phyloP scores from a whole-genome alignment of 2,113 vertebrate species.

The Fulica atra region DNA sequence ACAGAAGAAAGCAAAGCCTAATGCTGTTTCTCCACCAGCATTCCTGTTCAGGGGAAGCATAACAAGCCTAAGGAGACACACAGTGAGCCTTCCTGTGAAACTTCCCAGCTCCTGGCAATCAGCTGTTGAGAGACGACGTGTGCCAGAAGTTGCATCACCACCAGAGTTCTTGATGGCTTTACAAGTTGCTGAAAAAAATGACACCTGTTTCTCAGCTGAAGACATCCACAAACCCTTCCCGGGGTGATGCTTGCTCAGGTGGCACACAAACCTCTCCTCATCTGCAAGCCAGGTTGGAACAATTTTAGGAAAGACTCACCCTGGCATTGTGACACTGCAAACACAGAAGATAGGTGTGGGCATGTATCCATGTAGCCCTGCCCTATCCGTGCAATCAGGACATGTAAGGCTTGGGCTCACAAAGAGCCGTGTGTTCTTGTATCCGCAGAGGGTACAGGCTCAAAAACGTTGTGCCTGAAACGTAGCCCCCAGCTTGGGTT shows the following conservation, averaged over 20 bases:
- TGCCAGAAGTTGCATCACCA: not conserved
- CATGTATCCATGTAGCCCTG: not conserved
- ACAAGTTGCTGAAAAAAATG: not conserved
- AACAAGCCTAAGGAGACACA: not conserved
- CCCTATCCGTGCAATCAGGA: not conserved
- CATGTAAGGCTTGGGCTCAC: not conserved
- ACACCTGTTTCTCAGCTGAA: not conserved
- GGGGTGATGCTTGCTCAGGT: accelerated
- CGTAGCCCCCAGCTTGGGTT: not conserved
- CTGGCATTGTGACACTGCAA: not conserved
- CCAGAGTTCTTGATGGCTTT: not conserved
- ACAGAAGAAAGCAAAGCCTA: not conserved
- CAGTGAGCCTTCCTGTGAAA: not conserved
- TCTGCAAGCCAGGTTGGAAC: not conserved
- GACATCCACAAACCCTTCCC: too few species aligned
- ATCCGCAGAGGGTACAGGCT: not conserved
- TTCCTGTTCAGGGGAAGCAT: not conserved
- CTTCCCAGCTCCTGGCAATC: not conserved
- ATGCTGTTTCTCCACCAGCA: not conserved
- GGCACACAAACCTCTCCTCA: not conserved
- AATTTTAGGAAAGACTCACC: not conserved
- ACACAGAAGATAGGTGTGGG: not conserved
- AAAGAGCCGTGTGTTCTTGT: not conserved
- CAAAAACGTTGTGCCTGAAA: not conserved
- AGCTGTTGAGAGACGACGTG: not conserved